These are phyloP conservation scores for Oophaga pumilio DNA, from an alignment of 2,113 vertebrate species.

Conservation along the genomic window DNA sequence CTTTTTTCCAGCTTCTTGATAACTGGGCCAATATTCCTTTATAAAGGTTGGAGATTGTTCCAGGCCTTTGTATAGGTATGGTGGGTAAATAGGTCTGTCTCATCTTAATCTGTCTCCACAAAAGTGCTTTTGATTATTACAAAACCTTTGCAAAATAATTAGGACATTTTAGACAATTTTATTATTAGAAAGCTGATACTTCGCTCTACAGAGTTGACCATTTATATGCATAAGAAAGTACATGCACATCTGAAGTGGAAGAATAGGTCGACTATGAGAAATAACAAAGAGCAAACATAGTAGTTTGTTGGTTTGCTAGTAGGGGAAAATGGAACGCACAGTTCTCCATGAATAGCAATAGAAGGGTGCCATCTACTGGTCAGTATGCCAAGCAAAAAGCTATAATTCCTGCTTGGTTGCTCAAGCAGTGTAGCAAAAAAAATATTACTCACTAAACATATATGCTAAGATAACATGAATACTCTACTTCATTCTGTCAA, in stretches of 20 bases:
- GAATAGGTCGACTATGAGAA: not conserved
- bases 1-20: not conserved
- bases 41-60: not conserved
- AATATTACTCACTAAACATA: not conserved
- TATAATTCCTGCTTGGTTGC: not conserved
- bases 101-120: not conserved
- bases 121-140: not conserved
- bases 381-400: slow-evolving; percentile 15
- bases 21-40: not conserved
- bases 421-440: not conserved
- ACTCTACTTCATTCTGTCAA: not conserved
- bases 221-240: not conserved
- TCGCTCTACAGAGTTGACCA: not conserved
- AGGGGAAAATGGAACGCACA: not conserved
- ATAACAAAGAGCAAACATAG: not conserved
- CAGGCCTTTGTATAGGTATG: not conserved
- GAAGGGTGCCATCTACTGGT: slow-evolving; percentile 28
- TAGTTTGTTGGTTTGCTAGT: not conserved
- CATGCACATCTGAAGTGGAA: not conserved
- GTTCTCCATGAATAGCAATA: not conserved
- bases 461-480: not conserved
- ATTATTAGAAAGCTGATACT: too few relatives aligned
- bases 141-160: not conserved
- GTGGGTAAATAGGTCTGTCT: not conserved
- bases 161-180: not conserved